Conservation (phyloP, 2,888 invertebrate genomes). For the Bimastos eiseni region DNA sequence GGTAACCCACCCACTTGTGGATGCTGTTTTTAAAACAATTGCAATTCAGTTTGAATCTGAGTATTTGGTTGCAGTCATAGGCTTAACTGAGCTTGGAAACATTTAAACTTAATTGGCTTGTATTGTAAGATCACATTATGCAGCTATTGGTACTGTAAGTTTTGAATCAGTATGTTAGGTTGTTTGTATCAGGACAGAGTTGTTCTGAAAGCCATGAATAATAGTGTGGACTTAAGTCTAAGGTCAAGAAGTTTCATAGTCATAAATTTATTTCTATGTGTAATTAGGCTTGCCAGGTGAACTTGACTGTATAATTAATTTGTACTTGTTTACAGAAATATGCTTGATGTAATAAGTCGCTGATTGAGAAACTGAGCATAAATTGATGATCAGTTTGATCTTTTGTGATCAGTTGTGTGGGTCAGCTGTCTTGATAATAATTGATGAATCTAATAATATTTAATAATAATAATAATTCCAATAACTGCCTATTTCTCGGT, state of each 20-base stretch:
- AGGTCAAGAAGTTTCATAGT: neutral
- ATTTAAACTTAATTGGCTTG: neutral
- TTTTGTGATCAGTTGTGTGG: too few species aligned
- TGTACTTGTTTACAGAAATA: neutral
- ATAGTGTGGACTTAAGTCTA: neutral
- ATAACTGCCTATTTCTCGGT: neutral
- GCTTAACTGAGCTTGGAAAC: neutral
- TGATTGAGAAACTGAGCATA: neutral
- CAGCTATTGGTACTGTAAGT: neutral
- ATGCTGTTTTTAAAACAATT: neutral
- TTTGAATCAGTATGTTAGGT: neutral
- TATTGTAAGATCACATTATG: neutral
- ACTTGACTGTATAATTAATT: neutral
- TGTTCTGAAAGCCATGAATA: neutral
- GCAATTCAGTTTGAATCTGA: neutral
- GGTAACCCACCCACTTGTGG: constrained; percentile 47
- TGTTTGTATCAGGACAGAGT: neutral
- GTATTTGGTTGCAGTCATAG: neutral
- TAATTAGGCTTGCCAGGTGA: neutral
- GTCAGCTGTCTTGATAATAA: too few species aligned
- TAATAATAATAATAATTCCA: neutral
- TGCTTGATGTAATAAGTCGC: neutral
- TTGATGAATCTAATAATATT: too few species aligned
- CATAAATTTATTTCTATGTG: neutral
- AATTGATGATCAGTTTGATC: neutral